Percentiles rank a stretch among this genome's conserved stretches.
phyloP scores from a whole-genome alignment of 1,140 invertebrate genomes.

The Pogonus chalceus region DNA sequence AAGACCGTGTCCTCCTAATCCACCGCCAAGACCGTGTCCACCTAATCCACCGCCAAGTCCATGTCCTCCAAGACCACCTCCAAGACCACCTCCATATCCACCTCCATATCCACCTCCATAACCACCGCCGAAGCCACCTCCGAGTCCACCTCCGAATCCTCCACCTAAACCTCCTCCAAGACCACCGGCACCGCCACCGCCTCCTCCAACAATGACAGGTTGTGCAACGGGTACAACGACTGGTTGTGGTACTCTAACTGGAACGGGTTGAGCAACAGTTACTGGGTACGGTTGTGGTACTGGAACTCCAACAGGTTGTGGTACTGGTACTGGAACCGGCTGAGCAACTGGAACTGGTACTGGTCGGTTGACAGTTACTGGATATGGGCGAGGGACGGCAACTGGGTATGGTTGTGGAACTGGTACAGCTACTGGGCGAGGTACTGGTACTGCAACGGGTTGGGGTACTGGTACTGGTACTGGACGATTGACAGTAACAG shows the following conservation, averaged over 20 bases:
- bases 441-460: constrained; percentile 18
- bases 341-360: constrained; percentile 24
- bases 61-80: constrained; percentile 5
- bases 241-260: constrained; percentile 28
- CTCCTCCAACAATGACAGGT: constrained; percentile 12
- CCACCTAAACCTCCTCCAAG: constrained; percentile 8
- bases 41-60: constrained; percentile 10
- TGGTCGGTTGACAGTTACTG: constrained; percentile 22
- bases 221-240: constrained; percentile 34
- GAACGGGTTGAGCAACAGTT: constrained; percentile 23
- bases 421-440: constrained; percentile 27
- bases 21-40: constrained; percentile 9
- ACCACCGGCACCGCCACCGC: constrained; percentile 11
- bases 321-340: constrained; percentile 22
- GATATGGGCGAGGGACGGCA: constrained; percentile 31
- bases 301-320: constrained; percentile 22
- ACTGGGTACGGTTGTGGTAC: constrained; percentile 28
- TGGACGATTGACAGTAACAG: constrained; percentile 34
- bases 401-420: constrained; percentile 29
- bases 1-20: constrained; percentile 5
- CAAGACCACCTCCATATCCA: constrained; percentile 11
- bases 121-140: constrained; percentile 2
- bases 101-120: constrained; percentile 14
- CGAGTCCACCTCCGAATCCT: constrained; percentile 9
- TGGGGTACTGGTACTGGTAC: constrained; percentile 22